Evolutionary conservation across 2,888 invertebrate species (phyloP), one percentile per base, ranked within the genome.

Genomic region (Cheilosia impressa): DNA sequence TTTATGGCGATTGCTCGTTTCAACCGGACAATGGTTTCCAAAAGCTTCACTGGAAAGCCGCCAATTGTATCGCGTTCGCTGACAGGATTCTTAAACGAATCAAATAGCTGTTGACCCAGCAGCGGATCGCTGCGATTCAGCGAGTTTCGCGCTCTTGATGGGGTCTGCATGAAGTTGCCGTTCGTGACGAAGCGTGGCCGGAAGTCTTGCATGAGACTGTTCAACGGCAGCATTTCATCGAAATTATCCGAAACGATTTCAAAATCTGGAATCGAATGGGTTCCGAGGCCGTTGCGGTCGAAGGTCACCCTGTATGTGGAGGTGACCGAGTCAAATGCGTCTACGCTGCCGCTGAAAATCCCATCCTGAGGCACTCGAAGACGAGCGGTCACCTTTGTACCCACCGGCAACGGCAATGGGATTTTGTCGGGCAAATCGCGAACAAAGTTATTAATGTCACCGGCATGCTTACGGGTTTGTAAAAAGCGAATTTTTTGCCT

Each of bases 261-360:
- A 93, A 96, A 98, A 93, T 99, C 99, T 24, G 98, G 98, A 84
- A 99, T 97, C 69, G 98, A 98, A 92, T 98, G 98, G 5, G 98
- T 98, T 0, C 98, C 98, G 50, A 99, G 93, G 55, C 98, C 98
- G 53, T 95, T 95, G 66, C 98, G 94, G 92, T 98, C 98, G 93
- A 99, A 99, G 1, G 97, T 97, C 88, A 99, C 97, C 89, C 99
- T 94, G 92, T 99, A 99, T 9, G 97, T 97, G 89, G 97, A 98
- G 90, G 97, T 97, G 4, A 97, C 96, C 5, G 98, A 98, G 90
- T 99, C 98, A 24, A 99, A 97, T 43, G 98, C 99, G 93, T 98
- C 98, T 87, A 99, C 97, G 55, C 96, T 96, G 7, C 98, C 98
- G 58, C 97, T 98, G 90, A 98, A 99, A 62, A 99, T 94, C 5